These are phyloP conservation scores for Hirundo rustica DNA, from an alignment of 2,797 vertebrate genomes.

Conservation along the genomic window DNA sequence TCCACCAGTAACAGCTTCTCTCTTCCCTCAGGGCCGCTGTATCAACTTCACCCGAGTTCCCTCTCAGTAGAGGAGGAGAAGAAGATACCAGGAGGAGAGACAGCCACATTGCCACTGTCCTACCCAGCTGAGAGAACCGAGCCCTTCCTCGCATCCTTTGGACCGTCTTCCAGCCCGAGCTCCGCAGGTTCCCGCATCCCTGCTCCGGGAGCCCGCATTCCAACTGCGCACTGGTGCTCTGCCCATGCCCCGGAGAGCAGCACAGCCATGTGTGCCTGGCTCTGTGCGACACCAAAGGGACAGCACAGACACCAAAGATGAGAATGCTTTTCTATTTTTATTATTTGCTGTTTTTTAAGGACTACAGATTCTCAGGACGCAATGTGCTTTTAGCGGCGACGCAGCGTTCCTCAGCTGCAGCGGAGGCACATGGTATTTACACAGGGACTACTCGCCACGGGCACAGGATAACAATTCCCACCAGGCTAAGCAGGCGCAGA, in stretches of 20 bases:
- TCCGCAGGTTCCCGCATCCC: background rate
- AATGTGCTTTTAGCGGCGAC: constrained; percentile 74
- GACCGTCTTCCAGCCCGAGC: constrained; percentile 2
- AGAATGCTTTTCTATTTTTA: background rate
- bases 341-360: constrained; percentile 1
- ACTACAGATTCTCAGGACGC: constrained; percentile 73
- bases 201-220: background rate
- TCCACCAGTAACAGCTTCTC: constrained; percentile 37
- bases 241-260: background rate
- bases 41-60: constrained; percentile 90
- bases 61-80: constrained; percentile 74
- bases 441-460: constrained; percentile 76
- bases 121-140: constrained; percentile 39
- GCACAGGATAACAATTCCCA: constrained; percentile 80
- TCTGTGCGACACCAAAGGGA: background rate
- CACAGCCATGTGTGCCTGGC: background rate
- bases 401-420: constrained; percentile 70
- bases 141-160: constrained; percentile 35
- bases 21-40: constrained; percentile 86
- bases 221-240: background rate
- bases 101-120: constrained; percentile 31
- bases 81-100: background rate
- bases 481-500: constrained; percentile 79
- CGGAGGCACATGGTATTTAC: constrained; percentile 73
- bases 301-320: constrained; percentile 7